These are phyloP conservation scores for Brenthis ino DNA, from an alignment of 2,888 invertebrate species.

Conservation along the genomic window DNA sequence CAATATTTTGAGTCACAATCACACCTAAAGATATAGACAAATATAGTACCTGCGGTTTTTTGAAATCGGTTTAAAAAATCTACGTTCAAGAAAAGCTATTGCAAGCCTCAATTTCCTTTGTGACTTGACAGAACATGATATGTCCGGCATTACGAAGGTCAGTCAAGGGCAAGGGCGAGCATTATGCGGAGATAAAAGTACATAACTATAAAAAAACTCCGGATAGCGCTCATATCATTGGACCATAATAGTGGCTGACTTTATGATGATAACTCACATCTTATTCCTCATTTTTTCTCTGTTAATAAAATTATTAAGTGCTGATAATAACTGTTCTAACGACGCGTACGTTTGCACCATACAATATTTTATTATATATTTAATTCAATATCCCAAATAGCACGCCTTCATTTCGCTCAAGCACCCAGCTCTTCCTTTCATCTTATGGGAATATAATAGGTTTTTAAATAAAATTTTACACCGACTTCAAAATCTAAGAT, in stretches of 20 bases:
- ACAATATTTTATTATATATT: background rate
- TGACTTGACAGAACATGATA: slow-evolving; percentile 41
- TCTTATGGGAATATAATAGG: no score
- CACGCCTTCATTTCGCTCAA: no score
- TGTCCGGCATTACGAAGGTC: slow-evolving; percentile 44
- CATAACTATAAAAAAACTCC: slow-evolving; percentile 37
- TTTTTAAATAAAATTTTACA: no score
- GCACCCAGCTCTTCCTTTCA: no score
- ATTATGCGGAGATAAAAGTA: slow-evolving; percentile 39
- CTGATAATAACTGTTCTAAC: background rate
- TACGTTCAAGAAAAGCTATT: slow-evolving; percentile 26
- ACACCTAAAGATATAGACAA: no score
- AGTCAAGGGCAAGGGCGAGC: slow-evolving; percentile 44
- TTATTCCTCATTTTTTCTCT: slow-evolving; percentile 20
- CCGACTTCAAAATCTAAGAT: no score
- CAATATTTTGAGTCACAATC: no score
- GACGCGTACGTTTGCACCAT: no score
- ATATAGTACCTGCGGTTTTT: no score
- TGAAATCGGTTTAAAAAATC: background rate
- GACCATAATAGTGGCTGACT: slow-evolving; percentile 32
- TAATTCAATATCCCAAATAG: background rate
- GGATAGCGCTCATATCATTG: slow-evolving; percentile 38
- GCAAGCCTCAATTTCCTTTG: slow-evolving; percentile 43
- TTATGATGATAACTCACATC: slow-evolving; percentile 38
- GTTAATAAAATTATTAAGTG: slow-evolving; percentile 19